phyloP scores from a whole-genome alignment of 2,888 invertebrate species.

The Rhamphomyia laevipes region DNA sequence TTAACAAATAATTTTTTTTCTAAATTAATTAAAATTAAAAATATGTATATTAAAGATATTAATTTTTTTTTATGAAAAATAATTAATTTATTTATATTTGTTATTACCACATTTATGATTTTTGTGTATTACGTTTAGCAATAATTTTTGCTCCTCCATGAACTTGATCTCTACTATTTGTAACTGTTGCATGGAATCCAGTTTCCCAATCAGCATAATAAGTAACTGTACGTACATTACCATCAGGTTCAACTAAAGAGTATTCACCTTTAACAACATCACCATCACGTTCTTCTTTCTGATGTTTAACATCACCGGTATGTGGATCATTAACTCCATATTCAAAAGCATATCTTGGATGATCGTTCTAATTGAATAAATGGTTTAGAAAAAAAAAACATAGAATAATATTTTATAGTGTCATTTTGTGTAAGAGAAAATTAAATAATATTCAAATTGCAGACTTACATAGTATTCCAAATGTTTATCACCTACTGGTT shows the following conservation, averaged over 20 bases:
- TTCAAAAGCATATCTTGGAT: conserved; percentile 59
- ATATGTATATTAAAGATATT: no score
- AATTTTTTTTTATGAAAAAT: no score
- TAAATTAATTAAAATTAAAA: no score
- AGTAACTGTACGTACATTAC: conserved; percentile 60
- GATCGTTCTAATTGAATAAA: conserved; percentile 42
- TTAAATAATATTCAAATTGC: neutral
- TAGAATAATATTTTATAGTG: neutral
- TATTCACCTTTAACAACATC: conserved; percentile 61
- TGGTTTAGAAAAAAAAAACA: neutral
- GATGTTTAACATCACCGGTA: conserved; percentile 62
- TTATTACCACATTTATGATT: conserved; percentile 19
- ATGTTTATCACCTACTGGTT: conserved; percentile 48
- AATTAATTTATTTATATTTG: no score
- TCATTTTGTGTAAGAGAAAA: neutral
- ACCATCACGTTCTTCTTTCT: conserved; percentile 59
- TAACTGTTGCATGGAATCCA: conserved; percentile 63
- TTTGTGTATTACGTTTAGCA: conserved; percentile 27
- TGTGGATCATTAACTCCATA: conserved; percentile 62
- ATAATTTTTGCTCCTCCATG: conserved; percentile 27
- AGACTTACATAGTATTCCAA: conserved; percentile 50
- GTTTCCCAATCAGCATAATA: conserved; percentile 69
- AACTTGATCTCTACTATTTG: conserved; percentile 47
- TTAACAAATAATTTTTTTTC: no score
- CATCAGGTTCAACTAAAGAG: conserved; percentile 59